These are phyloP conservation scores for Mycetomoellerius zeteki DNA, from an alignment of 1,140 invertebrate species.

Conservation along the genomic window DNA sequence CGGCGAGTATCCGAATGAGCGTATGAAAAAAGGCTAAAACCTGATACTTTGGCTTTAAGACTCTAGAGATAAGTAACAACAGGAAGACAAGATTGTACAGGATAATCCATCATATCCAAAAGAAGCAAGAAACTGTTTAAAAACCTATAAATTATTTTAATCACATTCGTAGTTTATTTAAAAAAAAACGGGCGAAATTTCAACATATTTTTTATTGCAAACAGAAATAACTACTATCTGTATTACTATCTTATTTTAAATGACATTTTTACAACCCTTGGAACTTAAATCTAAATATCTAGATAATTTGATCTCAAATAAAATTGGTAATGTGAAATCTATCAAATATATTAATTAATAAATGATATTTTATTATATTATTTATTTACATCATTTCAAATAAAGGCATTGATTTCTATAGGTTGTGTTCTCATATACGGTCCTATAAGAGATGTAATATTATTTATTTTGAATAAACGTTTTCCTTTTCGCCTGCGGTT, in stretches of 20 bases:
- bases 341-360: not conserved
- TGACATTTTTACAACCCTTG: not conserved
- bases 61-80: constrained; percentile 64
- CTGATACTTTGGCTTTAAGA: constrained; percentile 74
- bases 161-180: not conserved
- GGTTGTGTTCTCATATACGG: too few relatives aligned
- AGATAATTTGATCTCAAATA: not conserved
- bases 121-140: not conserved
- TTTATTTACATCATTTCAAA: not conserved
- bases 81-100: constrained; percentile 29
- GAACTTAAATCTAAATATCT: not conserved
- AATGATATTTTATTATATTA: constrained; percentile 19
- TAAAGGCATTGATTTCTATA: too few relatives aligned
- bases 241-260: not conserved
- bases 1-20: constrained; percentile 76
- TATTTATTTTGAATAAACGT: not conserved
- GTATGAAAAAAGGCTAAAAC: constrained; percentile 72
- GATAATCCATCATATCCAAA: not conserved
- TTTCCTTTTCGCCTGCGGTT: not conserved
- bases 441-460: too few relatives aligned
- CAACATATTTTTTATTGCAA: not conserved
- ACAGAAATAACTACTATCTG: too few relatives aligned
- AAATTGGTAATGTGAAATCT: not conserved
- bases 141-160: not conserved
- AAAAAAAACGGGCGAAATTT: not conserved